These are phyloP conservation scores for Saguinus midas DNA, from an alignment of 2,113 vertebrate genomes.

Conservation along the genomic window DNA sequence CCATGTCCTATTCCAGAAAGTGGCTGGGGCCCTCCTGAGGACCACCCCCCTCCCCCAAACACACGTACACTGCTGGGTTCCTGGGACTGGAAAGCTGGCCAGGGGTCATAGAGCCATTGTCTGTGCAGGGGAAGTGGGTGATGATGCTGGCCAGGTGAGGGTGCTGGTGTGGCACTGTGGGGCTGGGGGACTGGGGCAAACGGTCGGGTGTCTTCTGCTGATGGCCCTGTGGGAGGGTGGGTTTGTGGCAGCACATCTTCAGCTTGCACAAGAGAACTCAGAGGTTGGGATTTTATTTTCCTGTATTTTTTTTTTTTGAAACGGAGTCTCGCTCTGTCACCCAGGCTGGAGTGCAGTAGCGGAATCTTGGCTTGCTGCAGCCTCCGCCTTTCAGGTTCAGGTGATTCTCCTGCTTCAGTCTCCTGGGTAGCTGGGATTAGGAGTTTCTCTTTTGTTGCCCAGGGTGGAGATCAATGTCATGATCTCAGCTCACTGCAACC, in stretches of 20 bases:
- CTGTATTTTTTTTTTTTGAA: too few relatives aligned
- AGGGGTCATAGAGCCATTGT: background rate
- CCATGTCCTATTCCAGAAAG: background rate
- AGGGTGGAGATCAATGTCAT: too few relatives aligned
- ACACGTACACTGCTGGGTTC: background rate
- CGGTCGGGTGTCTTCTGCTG: background rate
- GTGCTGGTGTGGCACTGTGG: background rate
- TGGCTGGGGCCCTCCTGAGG: background rate
- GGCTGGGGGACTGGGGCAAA: background rate
- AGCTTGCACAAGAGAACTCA: background rate
- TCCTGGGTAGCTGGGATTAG: too few relatives aligned
- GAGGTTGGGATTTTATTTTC: background rate
- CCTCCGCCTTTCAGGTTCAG: too few relatives aligned
- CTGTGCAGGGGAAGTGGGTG: too few relatives aligned
- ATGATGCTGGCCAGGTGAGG: background rate
- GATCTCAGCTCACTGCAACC: too few relatives aligned
- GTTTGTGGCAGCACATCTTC: background rate
- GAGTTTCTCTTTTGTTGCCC: too few relatives aligned
- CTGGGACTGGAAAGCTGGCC: background rate
- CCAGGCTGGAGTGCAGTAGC: too few relatives aligned
- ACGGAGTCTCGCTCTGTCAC: too few relatives aligned
- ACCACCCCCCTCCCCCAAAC: background rate
- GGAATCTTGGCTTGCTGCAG: too few relatives aligned
- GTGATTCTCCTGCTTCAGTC: too few relatives aligned
- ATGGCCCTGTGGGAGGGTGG: background rate